Conservation (phyloP, 2,888 invertebrate species). For the Dynastes tityus region DNA sequence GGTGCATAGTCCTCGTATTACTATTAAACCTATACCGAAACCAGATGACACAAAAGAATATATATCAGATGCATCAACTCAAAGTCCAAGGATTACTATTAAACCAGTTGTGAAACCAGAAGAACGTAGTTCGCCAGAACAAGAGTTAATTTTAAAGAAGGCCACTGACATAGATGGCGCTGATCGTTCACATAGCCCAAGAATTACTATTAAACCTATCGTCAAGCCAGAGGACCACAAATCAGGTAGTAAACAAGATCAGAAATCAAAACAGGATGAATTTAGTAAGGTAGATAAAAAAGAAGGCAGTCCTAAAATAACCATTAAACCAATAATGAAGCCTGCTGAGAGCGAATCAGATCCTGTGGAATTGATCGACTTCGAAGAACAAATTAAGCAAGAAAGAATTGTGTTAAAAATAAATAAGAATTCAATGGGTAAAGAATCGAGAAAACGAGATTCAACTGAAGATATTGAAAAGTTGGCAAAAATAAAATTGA, state of each 20-base stretch:
- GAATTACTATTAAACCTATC: constrained; percentile 76
- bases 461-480: constrained; percentile 66
- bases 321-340: constrained; percentile 60
- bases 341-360: constrained; percentile 60
- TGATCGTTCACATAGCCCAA: constrained; percentile 65
- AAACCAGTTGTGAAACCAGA: constrained; percentile 69
- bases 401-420: constrained; percentile 77
- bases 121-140: constrained; percentile 61
- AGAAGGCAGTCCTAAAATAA: constrained; percentile 59
- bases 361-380: constrained; percentile 56
- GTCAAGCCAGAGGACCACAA: constrained; percentile 69
- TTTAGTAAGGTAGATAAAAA: constrained; percentile 55
- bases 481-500: constrained; percentile 73
- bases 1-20: constrained; percentile 71
- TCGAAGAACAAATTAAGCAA: constrained; percentile 66
- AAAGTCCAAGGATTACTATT: constrained; percentile 70
- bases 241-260: constrained; percentile 71
- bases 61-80: neutral
- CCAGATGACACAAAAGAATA: constrained; percentile 59
- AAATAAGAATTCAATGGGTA: constrained; percentile 72
- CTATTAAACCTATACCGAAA: constrained; percentile 71
- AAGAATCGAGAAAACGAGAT: constrained; percentile 62
- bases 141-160: constrained; percentile 68
- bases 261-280: constrained; percentile 61
- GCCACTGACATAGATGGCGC: constrained; percentile 57